Percentiles rank a stretch among this genome's conserved stretches.
Evolutionary conservation across 2,888 invertebrate genomes (phyloP).

Genomic region (Zhuqinia jingwanae): DNA sequence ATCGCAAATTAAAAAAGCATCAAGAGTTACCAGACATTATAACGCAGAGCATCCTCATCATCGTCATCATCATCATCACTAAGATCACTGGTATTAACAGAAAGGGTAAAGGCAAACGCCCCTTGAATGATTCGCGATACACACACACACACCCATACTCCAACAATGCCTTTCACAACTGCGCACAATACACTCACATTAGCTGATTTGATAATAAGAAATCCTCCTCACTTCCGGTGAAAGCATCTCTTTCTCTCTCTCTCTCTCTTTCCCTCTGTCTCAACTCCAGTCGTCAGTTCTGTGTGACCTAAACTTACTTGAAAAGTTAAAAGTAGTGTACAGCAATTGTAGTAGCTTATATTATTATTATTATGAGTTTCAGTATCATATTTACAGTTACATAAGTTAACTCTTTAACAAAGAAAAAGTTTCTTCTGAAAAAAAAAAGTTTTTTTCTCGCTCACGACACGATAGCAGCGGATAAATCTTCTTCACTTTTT

Average conservation of each 20-base stretch:
- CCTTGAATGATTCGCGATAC: neutral
- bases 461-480: too few species aligned
- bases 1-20: slow-evolving; percentile 39
- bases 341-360: neutral
- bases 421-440: neutral
- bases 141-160: too few species aligned
- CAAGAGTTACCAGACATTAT: neutral
- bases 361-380: too few species aligned
- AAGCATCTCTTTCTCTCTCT: neutral
- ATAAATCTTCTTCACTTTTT: slow-evolving; percentile 26
- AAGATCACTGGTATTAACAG: slow-evolving; percentile 1
- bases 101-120: slow-evolving; percentile 17
- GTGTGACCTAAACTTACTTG: too few species aligned
- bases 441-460: slow-evolving; percentile 8
- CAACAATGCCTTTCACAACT: neutral
- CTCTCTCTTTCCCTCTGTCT: too few species aligned
- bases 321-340: too few species aligned
- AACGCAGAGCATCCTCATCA: neutral
- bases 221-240: slow-evolving; percentile 38
- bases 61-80: neutral
- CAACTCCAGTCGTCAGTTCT: too few species aligned
- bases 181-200: slow-evolving; percentile 14
- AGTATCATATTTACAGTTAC: slow-evolving; percentile 22
- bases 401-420: slow-evolving; percentile 9
- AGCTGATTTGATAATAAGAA: slow-evolving; percentile 37